Base-by-base conservation (phyloP, 2,113 vertebrate genomes). In the Lepidothrix coronata region DNA sequence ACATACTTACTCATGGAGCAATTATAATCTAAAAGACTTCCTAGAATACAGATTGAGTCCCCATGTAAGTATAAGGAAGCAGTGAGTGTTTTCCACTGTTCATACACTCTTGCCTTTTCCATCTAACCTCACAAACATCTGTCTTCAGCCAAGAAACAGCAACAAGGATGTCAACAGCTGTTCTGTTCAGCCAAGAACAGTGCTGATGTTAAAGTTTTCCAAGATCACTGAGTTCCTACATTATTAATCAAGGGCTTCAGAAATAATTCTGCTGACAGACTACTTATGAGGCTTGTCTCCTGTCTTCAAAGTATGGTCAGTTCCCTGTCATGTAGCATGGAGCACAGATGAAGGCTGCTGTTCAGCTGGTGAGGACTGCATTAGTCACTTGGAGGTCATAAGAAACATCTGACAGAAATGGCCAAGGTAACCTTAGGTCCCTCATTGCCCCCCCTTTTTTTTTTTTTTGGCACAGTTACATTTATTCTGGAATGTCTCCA, bases 71-170 rank as follows among this genome's bases (percentile, higher is more conserved):
- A 37, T 51, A 48, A 85, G 48, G 39, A 90, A 90, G 68, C 0
- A 0, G 20, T 1, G 6, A 68, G 30, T 75, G 37, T 82, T 89
- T 93, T 92, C 66, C 24, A 23, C 67, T 52, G 71, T 65, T 89
- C 68, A 24, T 75, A 67, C 44, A 18, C 57, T 94, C 41, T 35
- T 68, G 44, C 41, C 52, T 94, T 86, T 93, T 91, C 88, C 44
- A 78, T 87, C 70, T 93, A 96, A 89, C 44, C 59, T 94, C 91
- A 88, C 73, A 95, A 95, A 89, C 85, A 85, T 90, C 91, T 96
- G 82, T 92, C 92, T 86, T 58, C 77, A 93, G 91, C 95, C 91
- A 94, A 84, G 83, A 82, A 94, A 90, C 89, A 96, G 78, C 78
- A 90, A 67, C 68, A 82, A 87, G 85, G 83, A 76, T 84, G 90